These are phyloP conservation scores for Tridacna gigas DNA, from an alignment of 2,888 invertebrate species.

Conservation along the genomic window DNA sequence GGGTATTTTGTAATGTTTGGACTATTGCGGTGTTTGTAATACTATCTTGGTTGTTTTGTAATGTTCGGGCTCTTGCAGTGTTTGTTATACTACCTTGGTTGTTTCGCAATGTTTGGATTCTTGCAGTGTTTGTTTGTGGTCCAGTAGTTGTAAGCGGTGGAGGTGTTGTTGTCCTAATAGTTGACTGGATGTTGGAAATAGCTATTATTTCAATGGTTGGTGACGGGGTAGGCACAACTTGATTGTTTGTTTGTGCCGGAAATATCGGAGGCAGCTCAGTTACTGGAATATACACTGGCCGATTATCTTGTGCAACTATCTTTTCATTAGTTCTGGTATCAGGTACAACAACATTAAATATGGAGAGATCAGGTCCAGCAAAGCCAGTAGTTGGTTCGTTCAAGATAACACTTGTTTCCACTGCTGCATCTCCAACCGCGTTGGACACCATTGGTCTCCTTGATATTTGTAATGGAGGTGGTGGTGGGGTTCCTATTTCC, in stretches of 20 bases:
- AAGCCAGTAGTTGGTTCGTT: not conserved
- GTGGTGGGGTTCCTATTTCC: conserved; percentile 40
- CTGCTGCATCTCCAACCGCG: not conserved
- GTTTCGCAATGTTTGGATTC: no score
- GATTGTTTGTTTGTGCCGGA: not conserved
- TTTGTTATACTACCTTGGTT: not conserved
- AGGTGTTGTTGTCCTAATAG: not conserved
- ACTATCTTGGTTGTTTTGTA: not conserved
- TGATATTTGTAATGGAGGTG: not conserved
- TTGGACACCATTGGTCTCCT: not conserved
- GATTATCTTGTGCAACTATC: not conserved
- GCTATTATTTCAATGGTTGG: conserved; percentile 20
- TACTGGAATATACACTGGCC: not conserved
- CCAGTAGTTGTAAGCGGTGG: not conserved
- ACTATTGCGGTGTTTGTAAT: not conserved
- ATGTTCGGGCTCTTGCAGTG: not conserved
- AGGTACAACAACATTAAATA: not conserved
- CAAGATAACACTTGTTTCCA: not conserved
- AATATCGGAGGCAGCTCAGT: conserved; percentile 11
- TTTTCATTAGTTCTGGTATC: not conserved
- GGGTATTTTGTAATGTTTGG: not conserved
- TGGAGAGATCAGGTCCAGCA: not conserved
- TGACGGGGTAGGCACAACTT: not conserved
- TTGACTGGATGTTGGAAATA: conserved; percentile 13
- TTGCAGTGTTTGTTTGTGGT: not conserved